Conservation (phyloP, 1,140 invertebrate genomes). For the Drosophila persimilis region DNA sequence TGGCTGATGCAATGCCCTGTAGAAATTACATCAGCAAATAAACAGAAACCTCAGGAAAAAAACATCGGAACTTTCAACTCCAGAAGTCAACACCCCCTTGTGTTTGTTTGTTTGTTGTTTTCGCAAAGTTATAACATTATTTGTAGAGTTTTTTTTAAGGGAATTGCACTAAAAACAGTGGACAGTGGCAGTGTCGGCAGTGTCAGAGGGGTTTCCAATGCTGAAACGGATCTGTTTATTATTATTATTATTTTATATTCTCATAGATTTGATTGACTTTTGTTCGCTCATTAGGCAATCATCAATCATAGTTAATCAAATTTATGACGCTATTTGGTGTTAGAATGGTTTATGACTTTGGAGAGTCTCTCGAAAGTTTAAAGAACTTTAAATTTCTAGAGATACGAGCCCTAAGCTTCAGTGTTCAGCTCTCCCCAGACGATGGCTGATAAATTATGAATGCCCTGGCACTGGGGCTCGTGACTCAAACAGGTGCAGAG, state of each 20-base stretch:
- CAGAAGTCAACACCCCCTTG: conserved; percentile 1
- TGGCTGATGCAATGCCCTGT: conserved; percentile 35
- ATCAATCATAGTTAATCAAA: conserved; percentile 34
- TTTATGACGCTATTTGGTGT: neutral
- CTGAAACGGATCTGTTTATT: conserved; percentile 22
- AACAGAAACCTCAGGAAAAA: neutral
- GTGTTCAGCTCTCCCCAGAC: conserved; percentile 15
- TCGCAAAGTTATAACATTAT: neutral
- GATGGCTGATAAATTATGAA: conserved; percentile 40
- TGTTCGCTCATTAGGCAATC: conserved; percentile 22
- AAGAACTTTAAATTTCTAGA: neutral
- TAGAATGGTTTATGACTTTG: neutral
- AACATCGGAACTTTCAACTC: conserved; percentile 24
- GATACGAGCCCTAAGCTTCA: neutral
- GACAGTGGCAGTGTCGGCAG: neutral
- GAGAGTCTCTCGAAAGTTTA: neutral
- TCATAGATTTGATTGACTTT: neutral
- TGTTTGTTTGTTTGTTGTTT: conserved; percentile 19
- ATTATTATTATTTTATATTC: conserved; percentile 29
- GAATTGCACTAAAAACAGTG: no score
- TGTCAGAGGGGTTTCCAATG: neutral
- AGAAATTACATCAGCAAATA: conserved; percentile 23
- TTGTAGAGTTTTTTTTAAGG: neutral
- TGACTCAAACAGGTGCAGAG: conserved; percentile 43
- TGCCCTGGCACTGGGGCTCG: conserved; percentile 26